phyloP scores from a whole-genome alignment of 2,888 invertebrate genomes.

The Meandrusa payeni region DNA sequence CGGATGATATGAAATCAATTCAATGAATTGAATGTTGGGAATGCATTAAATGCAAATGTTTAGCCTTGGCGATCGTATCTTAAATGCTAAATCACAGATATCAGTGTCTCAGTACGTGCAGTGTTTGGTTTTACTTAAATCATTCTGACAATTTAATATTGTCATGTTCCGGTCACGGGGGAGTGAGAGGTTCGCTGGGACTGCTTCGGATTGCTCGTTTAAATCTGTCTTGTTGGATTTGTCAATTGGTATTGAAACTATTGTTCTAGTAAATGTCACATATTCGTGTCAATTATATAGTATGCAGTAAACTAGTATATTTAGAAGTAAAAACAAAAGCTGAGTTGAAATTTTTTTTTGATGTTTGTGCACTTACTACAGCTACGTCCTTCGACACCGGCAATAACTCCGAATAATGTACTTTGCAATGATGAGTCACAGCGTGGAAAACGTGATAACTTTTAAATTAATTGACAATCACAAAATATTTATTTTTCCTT shows the following conservation, averaged over 20 bases:
- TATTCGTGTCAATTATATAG: no score
- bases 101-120: slow-evolving; percentile 1
- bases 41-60: slow-evolving; percentile 23
- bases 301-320: no score
- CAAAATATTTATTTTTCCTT: no score
- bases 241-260: slow-evolving; percentile 8
- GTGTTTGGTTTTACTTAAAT: slow-evolving; percentile 21
- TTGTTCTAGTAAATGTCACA: slow-evolving; percentile 3
- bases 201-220: slow-evolving; percentile 4
- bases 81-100: slow-evolving; percentile 19
- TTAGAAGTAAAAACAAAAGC: no score
- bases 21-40: slow-evolving; percentile 22
- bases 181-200: slow-evolving; percentile 22
- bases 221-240: slow-evolving; percentile 18
- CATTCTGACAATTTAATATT: slow-evolving; percentile 25
- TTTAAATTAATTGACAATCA: no score
- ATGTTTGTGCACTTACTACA: no score
- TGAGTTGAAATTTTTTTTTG: no score
- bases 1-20: slow-evolving; percentile 21
- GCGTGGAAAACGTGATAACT: no score
- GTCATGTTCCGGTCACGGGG: slow-evolving; percentile 20
- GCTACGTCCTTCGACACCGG: no score
- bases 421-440: no score
- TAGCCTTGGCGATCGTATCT: slow-evolving; percentile 23
- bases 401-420: no score